Conservation (phyloP, 2,888 invertebrate species). For the Hoplodrina blanda region DNA sequence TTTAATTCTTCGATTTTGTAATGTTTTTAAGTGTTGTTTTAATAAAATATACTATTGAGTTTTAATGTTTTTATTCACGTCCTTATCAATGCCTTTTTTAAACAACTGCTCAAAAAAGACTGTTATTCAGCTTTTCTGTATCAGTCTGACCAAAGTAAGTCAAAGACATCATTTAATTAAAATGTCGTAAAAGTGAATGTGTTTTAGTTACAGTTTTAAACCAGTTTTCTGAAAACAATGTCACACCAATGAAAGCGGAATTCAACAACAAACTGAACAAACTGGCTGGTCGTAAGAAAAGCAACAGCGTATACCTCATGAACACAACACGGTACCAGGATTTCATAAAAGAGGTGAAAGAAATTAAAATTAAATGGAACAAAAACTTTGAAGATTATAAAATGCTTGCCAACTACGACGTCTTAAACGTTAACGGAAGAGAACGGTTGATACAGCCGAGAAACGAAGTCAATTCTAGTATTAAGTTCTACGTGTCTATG, state of each 20-base stretch:
- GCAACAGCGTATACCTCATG: slow-evolving; percentile 78
- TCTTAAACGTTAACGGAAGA: slow-evolving; percentile 71
- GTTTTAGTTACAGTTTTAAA: slow-evolving; percentile 68
- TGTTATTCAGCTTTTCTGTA: too few species aligned
- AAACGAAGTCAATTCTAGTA: slow-evolving; percentile 64
- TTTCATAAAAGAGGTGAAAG: slow-evolving; percentile 77
- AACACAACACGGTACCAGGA: slow-evolving; percentile 73
- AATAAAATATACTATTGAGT: slow-evolving; percentile 20
- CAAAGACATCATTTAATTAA: background rate
- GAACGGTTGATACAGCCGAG: slow-evolving; percentile 78
- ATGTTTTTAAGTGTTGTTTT: slow-evolving; percentile 11
- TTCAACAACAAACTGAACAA: slow-evolving; percentile 76
- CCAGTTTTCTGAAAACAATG: slow-evolving; percentile 64
- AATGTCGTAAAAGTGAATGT: slow-evolving; percentile 8
- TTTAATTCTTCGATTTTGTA: background rate
- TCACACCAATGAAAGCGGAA: slow-evolving; percentile 75
- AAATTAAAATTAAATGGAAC: slow-evolving; percentile 71
- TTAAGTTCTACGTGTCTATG: slow-evolving; percentile 79
- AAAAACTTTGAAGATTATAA: slow-evolving; percentile 81
- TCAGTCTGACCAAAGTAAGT: background rate
- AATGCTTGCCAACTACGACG: slow-evolving; percentile 80
- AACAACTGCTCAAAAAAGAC: too few species aligned
- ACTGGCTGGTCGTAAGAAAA: slow-evolving; percentile 76
- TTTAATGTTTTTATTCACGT: slow-evolving; percentile 12
- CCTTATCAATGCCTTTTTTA: background rate